Evolutionary conservation across 1,140 invertebrate genomes (phyloP).

Genomic region (Cydia splendana): DNA sequence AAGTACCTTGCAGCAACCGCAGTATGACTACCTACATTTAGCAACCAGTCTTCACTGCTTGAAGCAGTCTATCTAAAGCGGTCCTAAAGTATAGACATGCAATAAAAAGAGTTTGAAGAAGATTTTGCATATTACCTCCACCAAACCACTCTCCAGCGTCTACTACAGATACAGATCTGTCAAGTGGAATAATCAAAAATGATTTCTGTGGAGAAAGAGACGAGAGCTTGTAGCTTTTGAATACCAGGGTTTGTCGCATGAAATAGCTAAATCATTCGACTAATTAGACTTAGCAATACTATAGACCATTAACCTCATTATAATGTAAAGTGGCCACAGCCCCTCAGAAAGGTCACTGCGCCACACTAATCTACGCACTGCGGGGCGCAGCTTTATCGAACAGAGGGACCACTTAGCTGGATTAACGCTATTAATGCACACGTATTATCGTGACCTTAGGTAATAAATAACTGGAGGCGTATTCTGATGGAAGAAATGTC

Average conservation of each 20-base stretch:
- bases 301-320: constrained; percentile 19
- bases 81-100: too few relatives aligned
- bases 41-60: too few relatives aligned
- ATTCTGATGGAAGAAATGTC: not conserved
- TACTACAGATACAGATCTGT: too few relatives aligned
- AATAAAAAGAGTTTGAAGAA: too few relatives aligned
- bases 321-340: constrained; percentile 21
- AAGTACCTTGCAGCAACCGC: too few relatives aligned
- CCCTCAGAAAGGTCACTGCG: constrained; percentile 28
- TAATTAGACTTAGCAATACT: not conserved
- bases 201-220: too few relatives aligned
- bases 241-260: not conserved
- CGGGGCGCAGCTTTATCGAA: constrained; percentile 14
- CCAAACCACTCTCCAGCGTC: too few relatives aligned
- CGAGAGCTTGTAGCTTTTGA: not conserved
- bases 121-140: too few relatives aligned
- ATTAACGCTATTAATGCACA: not conserved
- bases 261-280: not conserved
- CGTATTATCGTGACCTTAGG: constrained; percentile 7
- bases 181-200: too few relatives aligned
- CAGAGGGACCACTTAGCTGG: constrained; percentile 8
- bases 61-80: too few relatives aligned
- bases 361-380: constrained; percentile 22
- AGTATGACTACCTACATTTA: too few relatives aligned
- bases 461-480: not conserved